Evolutionary conservation across 2,888 invertebrate genomes (phyloP), one percentile per base, ranked within the genome.

Genomic region (Melikaiella ostensackeni): DNA sequence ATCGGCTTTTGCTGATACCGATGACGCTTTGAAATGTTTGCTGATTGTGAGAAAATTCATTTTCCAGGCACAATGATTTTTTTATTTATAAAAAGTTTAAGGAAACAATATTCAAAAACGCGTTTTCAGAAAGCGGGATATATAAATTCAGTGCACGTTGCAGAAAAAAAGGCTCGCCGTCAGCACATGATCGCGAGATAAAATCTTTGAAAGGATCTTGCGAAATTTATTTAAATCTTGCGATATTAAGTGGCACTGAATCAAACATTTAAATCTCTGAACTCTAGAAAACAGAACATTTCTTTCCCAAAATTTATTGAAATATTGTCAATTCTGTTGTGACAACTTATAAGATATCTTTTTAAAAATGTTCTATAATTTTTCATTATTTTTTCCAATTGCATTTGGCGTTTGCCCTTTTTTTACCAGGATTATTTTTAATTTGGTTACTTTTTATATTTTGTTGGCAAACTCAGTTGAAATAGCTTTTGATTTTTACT

Each of bases 141-240:
- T 64, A 21, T 24, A 63, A 38, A 63, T 33, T 63, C n/a, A 63
- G 38, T 64, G 64, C 24, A 24, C 8, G 24, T 16, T 24, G 24
- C 38, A 42, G 64, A 64, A 64, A 64, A n/a, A 64, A 64, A 38
- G 38, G 11, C 42, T 42, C 21, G 35, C 64, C 64, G 64, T 42
- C 64, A 42, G 64, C 38, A 27, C 24, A 11, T 3, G 2, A 4
- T 30, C 57, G 13, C 57, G 24, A 24, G 57, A 57, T 57, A 57
- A 57, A 57, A 57, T 57, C 57, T 57, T 24, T 21, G 13, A 13
- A 9, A 55, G 55, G 21, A 57, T 57, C 57, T 57, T 57, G 13
- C 24, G 5, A 6, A 30, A 33, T 9, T 63, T 21, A 0, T 63
- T 63, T 16, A 5, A 35, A 35, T 42, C 16, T 6, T 42, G 16